Evolutionary conservation across 2,797 vertebrate genomes (phyloP), one percentile per base, ranked within the genome.

Genomic region (Eulemur rubriventer): DNA sequence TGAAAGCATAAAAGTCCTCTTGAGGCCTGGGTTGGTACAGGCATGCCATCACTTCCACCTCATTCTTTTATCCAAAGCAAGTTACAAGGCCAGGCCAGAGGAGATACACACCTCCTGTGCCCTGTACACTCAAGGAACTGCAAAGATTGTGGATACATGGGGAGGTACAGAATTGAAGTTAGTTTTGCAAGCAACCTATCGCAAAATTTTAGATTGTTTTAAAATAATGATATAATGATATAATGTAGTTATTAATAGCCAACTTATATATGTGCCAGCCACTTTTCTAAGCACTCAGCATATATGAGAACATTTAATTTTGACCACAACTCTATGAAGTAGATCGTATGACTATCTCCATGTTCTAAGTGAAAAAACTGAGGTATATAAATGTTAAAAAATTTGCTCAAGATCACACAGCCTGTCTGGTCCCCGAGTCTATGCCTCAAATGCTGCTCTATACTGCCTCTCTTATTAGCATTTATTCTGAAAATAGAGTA

Each of bases 31-130:
- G 28, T 80, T 35, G 35, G 22, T 30, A 61, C 38, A 46, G 6
- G 20, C 35, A 61, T 24, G 16, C 30, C 12, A 1, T 83, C 26
- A 52, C 18, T 35, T 82, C 67, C 9, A 79, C 5, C 57, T 79
- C 28, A 33, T 78, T 91, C 35, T 86, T 92, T 89, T 82, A 26
- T 76, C 73, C 80, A 91, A 84, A 95, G 46, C 72, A 89, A 96
- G 17, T 89, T 72, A 10, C 12, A 89, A 78, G 22, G 46, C 30
- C 28, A 73, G 55, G 7, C 33, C 75, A 46, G 41, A 91, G 59
- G 52, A 82, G 63, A n/a, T 16, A 92, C 26, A 69, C 41, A 50
- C 48, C 11, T 30, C 41, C 79, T 35, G 67, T 2, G 50, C 7
- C 2, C 33, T 84, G 50, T 67, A 4, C 24, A 48, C 4, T 17